phyloP scores from a whole-genome alignment of 2,113 vertebrate genomes.

The Picathartes gymnocephalus region DNA sequence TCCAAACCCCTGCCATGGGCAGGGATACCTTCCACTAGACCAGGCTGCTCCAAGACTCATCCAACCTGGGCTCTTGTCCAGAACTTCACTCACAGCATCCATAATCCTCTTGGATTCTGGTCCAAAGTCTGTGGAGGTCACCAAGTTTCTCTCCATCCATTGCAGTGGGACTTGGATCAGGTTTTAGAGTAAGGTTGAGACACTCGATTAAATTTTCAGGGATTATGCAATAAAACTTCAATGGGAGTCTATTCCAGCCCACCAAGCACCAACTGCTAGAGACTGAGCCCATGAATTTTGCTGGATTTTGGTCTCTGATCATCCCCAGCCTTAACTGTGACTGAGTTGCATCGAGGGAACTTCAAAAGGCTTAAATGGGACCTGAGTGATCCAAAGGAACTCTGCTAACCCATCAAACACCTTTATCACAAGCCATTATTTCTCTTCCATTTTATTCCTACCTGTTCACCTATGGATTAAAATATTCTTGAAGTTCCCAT shows the following conservation, averaged over 20 bases:
- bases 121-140: background rate
- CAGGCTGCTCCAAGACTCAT: background rate
- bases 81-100: background rate
- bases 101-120: background rate
- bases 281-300: background rate
- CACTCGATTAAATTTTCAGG: background rate
- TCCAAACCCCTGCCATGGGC: background rate
- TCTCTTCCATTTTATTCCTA: background rate
- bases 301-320: background rate
- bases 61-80: background rate
- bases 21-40: background rate
- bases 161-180: background rate
- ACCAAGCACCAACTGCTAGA: background rate
- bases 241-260: background rate
- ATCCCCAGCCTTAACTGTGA: background rate
- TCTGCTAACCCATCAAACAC: background rate
- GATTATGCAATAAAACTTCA: background rate
- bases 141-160: background rate
- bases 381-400: background rate
- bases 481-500: background rate
- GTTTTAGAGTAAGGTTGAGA: background rate
- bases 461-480: background rate
- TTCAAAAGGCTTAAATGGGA: background rate
- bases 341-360: accelerated
- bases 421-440: background rate